These are phyloP conservation scores for Ispidina lecontei DNA, from an alignment of 2,797 vertebrate species.

Conservation along the genomic window DNA sequence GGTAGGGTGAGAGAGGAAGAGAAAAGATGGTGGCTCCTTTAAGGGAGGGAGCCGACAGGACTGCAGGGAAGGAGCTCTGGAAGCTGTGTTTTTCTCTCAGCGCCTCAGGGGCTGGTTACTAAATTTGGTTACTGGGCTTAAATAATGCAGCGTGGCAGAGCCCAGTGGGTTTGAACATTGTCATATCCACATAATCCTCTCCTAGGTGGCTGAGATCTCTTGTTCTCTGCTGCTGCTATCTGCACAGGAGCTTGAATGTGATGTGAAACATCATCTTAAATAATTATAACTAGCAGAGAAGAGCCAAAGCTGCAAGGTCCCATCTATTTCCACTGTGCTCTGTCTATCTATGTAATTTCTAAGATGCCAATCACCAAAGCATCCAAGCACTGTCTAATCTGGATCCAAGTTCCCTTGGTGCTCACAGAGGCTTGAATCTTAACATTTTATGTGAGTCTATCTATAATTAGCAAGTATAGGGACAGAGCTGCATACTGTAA, in stretches of 20 bases:
- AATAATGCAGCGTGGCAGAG: conserved; percentile 73
- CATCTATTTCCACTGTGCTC: conserved; percentile 52
- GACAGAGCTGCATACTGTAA: not conserved
- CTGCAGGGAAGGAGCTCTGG: conserved; percentile 53
- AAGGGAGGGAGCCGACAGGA: not conserved
- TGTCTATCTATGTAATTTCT: conserved; percentile 59
- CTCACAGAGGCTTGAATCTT: not conserved
- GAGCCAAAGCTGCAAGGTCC: conserved; percentile 63
- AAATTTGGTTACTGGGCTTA: conserved; percentile 73
- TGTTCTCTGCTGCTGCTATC: conserved; percentile 36
- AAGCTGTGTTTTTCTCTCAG: conserved; percentile 56
- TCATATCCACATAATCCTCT: conserved; percentile 63
- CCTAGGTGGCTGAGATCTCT: conserved; percentile 64
- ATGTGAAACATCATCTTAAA: conserved; percentile 69
- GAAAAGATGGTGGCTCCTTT: conserved; percentile 30
- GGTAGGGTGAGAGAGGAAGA: not conserved
- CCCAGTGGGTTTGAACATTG: conserved; percentile 71
- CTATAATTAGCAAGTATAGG: not conserved
- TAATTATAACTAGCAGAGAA: conserved; percentile 68
- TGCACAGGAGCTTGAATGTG: conserved; percentile 55
- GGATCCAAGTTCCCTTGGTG: not conserved
- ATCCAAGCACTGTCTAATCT: conserved; percentile 45
- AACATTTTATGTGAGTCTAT: not conserved
- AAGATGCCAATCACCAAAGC: conserved; percentile 62
- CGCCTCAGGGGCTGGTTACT: conserved; percentile 61